These are phyloP conservation scores for Drosophila mimica DNA, from an alignment of 2,888 invertebrate genomes.

Conservation along the genomic window DNA sequence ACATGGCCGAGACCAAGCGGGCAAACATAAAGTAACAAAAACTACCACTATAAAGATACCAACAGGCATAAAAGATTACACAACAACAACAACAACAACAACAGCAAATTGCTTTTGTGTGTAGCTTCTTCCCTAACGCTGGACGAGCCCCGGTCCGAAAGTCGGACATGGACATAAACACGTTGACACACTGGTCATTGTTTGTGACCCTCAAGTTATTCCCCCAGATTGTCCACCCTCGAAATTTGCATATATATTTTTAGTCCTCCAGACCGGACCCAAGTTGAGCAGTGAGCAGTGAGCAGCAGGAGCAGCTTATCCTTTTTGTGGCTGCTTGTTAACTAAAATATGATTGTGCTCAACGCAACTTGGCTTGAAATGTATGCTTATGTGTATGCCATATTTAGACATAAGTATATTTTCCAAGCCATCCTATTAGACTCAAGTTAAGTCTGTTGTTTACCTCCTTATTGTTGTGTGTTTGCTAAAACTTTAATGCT, in stretches of 20 bases:
- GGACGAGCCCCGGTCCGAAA: neutral
- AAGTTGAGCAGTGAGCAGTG: neutral
- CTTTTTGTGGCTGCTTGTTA: conserved; percentile 41
- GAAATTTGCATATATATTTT: conserved; percentile 50
- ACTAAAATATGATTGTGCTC: conserved; percentile 62
- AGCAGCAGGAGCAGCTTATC: conserved; percentile 8
- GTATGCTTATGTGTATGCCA: conserved; percentile 22
- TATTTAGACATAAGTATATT: conserved; percentile 3
- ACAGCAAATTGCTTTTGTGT: conserved; percentile 38
- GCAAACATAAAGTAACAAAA: conserved; percentile 34
- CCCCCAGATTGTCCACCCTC: neutral
- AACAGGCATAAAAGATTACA: conserved; percentile 54
- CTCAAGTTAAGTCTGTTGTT: neutral
- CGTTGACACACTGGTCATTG: conserved; percentile 40
- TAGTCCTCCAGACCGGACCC: neutral
- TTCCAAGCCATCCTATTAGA: neutral
- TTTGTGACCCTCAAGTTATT: conserved; percentile 4
- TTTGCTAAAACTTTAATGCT: neutral
- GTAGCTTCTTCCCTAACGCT: conserved; percentile 1
- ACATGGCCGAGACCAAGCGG: conserved; percentile 23
- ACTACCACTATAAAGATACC: conserved; percentile 40
- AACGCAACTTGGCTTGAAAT: conserved; percentile 55
- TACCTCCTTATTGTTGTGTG: neutral
- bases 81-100: conserved; percentile 26
- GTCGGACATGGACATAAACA: conserved; percentile 16